Base-by-base conservation (phyloP, 2,888 invertebrate genomes). In the Scaeva pyrastri region DNA sequence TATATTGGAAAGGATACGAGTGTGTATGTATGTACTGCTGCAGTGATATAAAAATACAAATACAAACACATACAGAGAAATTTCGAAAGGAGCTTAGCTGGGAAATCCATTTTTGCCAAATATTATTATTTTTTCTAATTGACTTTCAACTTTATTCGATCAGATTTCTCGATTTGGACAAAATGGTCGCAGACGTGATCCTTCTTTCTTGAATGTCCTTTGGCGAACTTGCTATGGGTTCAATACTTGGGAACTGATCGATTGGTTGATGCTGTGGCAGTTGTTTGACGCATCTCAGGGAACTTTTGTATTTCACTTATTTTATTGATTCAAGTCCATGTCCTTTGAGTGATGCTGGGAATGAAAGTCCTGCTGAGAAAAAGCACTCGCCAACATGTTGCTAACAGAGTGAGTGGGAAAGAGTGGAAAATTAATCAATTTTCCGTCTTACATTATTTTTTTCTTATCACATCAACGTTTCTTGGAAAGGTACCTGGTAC, bases 181-280 rank as follows among this genome's bases (percentile, higher is more conserved):
- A n/a, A n/a, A n/a, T n/a, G n/a, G n/a, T n/a, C 19, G 14, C 50
- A 16, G 58, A 58, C 56, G 79, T 72, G 79, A 79, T 72, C 72
- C 73, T 55, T 73, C 39, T 48, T 60, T 23, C 14, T 60, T 45
- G 21, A 73, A 55, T 16, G 48, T 71, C 79, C 71, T 79, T 66
- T 39, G 41, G 12, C 43, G 39, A 12, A 19, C 2, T 70, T 64
- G 56, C 48, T 72, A 66, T 70, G 21, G 74, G 31, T 71, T 79
- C 62, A 71, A 84, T 79, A 74, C 64, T 70, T 71, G 79, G 58
- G n/a, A 62, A 64, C 73, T 83, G 70, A 78, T 83, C 70, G 74
- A 79, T 64, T 64, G 78, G 45, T 66, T 48, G 41, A 43, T 58
- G 48, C 36, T 48, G 14, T 62, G 21, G 62, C 62, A 43, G 43